Conservation (phyloP, 1,140 invertebrate genomes). For the Macrobrachium nipponense region DNA sequence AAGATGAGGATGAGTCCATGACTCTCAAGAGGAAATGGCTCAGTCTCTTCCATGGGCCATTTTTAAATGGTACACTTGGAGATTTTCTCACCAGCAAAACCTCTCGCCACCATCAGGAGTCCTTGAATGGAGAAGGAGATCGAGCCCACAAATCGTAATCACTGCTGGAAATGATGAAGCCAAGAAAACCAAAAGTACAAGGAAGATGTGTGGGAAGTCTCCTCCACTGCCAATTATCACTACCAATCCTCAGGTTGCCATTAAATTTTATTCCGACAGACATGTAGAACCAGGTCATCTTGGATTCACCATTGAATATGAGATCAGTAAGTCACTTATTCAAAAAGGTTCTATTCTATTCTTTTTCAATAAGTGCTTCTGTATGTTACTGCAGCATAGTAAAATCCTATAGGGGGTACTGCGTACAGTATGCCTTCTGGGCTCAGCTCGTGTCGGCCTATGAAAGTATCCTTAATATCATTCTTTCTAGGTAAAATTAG, state of each 20-base stretch:
- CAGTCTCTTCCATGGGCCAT: too few species aligned
- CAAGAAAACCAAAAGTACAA: background rate
- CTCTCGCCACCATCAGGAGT: background rate
- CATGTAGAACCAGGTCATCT: background rate
- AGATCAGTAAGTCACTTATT: slow-evolving; percentile 24
- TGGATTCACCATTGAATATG: slow-evolving; percentile 16
- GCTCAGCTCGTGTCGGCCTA: too few species aligned
- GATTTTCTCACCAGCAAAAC: too few species aligned
- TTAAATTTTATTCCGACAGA: slow-evolving; percentile 18
- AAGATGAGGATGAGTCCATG: too few species aligned
- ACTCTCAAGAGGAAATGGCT: too few species aligned
- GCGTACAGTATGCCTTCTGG: too few species aligned
- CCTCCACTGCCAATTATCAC: slow-evolving; percentile 24
- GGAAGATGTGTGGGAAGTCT: slow-evolving; percentile 7
- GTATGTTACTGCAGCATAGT: background rate
- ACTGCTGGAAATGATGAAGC: background rate
- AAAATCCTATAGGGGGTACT: too few species aligned
- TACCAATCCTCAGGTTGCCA: background rate
- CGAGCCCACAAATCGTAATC: background rate
- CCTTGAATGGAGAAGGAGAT: background rate
- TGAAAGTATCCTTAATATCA: too few species aligned
- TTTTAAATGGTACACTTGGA: too few species aligned
- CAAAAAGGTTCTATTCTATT: too few species aligned
- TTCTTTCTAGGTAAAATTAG: too few species aligned
- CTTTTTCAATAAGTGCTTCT: too few species aligned